Percentiles rank a stretch among this genome's conserved stretches.
Conservation (phyloP, 2,888 invertebrate species). For the Strigamia maritima region DNA sequence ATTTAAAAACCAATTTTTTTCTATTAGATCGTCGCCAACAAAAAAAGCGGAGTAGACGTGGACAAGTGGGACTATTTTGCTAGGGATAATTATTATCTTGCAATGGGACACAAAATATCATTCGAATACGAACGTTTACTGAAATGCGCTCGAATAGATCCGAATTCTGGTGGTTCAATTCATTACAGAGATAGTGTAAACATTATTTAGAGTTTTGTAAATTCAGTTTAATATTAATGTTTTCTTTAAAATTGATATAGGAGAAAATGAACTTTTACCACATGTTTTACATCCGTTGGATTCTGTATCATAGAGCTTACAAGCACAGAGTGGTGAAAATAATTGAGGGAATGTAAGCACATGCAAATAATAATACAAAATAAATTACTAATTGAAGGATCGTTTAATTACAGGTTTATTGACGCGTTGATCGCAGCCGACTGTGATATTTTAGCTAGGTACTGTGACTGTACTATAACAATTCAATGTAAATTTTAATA, state of each 20-base stretch:
- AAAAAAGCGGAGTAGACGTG: constrained; percentile 61
- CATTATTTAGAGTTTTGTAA: not conserved
- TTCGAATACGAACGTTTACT: constrained; percentile 56
- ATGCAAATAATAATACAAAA: not conserved
- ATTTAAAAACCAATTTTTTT: not conserved
- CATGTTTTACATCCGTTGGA: constrained; percentile 55
- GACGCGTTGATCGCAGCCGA: not conserved
- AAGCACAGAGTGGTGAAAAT: constrained; percentile 54
- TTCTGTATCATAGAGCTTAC: constrained; percentile 57
- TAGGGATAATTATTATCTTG: constrained; percentile 57
- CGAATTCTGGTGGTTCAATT: constrained; percentile 45
- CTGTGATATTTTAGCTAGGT: not conserved
- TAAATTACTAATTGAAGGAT: not conserved
- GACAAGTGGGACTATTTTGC: constrained; percentile 68
- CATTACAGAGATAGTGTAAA: constrained; percentile 45
- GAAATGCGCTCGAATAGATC: constrained; percentile 53
- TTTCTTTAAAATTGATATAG: constrained; percentile 44
- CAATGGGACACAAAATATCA: constrained; percentile 53
- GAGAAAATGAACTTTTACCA: constrained; percentile 55
- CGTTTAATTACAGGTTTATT: not conserved
- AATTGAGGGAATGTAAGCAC: constrained; percentile 55
- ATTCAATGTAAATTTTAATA: constrained; percentile 35
- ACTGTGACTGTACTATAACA: not conserved
- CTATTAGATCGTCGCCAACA: constrained; percentile 61
- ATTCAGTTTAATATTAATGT: constrained; percentile 5